Percentiles rank a stretch among this genome's conserved stretches.
Conservation (phyloP, 2,797 vertebrate genomes). For the Gouania willdenowi region DNA sequence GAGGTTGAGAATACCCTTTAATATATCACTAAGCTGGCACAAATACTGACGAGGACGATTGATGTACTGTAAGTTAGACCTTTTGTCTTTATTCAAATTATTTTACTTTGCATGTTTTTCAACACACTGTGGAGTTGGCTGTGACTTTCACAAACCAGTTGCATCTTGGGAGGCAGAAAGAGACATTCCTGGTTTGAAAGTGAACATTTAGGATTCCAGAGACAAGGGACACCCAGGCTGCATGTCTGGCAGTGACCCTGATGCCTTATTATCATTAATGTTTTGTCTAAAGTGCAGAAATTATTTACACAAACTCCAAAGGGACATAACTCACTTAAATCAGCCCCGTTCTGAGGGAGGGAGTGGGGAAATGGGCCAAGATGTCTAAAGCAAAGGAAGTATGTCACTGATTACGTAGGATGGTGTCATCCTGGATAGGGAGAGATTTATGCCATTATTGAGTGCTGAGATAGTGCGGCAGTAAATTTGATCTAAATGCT, state of each 20-base stretch:
- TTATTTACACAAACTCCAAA: slow-evolving; percentile 57
- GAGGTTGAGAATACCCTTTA: slow-evolving; percentile 34
- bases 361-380: slow-evolving; percentile 55
- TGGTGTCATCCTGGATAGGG: slow-evolving; percentile 67
- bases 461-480: slow-evolving; percentile 45
- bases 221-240: slow-evolving; percentile 36
- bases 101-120: slow-evolving; percentile 47
- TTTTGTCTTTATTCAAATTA: slow-evolving; percentile 53
- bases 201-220: slow-evolving; percentile 45
- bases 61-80: slow-evolving; percentile 32
- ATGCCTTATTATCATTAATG: slow-evolving; percentile 48
- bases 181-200: slow-evolving; percentile 61
- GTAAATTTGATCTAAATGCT: slow-evolving; percentile 46
- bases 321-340: slow-evolving; percentile 64
- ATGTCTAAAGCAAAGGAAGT: slow-evolving; percentile 64
- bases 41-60: slow-evolving; percentile 53
- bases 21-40: slow-evolving; percentile 44
- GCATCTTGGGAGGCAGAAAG: slow-evolving; percentile 40
- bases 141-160: slow-evolving; percentile 54
- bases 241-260: slow-evolving; percentile 37
- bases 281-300: slow-evolving; percentile 58
- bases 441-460: slow-evolving; percentile 59
- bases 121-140: slow-evolving; percentile 30
- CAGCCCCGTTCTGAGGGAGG: slow-evolving; percentile 56
- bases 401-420: slow-evolving; percentile 63